Conservation (phyloP, 2,113 vertebrate genomes). For the Pseudorectes ferrugineus region DNA sequence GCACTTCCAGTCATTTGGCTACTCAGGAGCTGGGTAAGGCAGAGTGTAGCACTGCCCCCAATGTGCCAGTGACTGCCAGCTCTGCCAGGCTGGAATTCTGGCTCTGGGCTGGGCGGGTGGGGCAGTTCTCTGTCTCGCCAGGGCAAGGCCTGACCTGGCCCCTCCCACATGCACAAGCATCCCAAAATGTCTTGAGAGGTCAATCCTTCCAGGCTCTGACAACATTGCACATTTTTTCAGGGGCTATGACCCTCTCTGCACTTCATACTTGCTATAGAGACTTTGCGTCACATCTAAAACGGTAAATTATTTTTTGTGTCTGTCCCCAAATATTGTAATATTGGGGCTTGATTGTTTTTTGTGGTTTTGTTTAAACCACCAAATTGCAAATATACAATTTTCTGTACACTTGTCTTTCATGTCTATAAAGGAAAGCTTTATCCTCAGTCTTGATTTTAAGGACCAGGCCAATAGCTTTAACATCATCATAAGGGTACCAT, state of each 20-base stretch:
- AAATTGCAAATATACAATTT: neutral
- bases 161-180: neutral
- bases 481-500: neutral
- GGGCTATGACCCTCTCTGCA: neutral
- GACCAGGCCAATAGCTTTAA: neutral
- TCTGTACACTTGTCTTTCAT: neutral
- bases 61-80: neutral
- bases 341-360: neutral
- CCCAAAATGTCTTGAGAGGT: neutral
- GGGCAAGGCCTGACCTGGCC: neutral
- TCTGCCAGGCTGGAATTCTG: neutral
- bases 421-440: neutral
- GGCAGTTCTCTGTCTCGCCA: neutral
- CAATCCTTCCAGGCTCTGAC: neutral
- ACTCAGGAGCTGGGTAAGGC: neutral
- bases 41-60: neutral
- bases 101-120: neutral
- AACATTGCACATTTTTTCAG: accelerated
- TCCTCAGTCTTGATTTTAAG: neutral
- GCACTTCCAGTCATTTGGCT: neutral
- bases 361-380: neutral
- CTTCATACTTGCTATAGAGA: neutral
- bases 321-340: neutral
- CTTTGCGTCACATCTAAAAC: neutral
- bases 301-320: neutral